Conservation (phyloP, 2,797 vertebrate species). For the Pangasius krempfi region DNA sequence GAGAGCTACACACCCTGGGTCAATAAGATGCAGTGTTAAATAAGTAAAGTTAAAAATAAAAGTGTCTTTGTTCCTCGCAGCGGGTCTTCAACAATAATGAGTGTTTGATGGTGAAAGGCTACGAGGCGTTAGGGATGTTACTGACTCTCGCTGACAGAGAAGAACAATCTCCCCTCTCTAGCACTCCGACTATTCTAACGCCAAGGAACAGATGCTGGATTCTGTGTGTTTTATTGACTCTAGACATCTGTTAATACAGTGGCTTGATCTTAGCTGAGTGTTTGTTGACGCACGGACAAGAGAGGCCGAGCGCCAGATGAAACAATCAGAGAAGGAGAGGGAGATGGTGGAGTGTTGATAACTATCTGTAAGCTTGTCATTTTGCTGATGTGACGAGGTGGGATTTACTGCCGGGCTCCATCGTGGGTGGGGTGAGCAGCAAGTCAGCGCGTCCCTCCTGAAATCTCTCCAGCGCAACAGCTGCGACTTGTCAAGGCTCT, state of each 20-base stretch:
- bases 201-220: slow-evolving; percentile 77
- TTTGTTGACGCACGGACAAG: slow-evolving; percentile 78
- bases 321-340: slow-evolving; percentile 66
- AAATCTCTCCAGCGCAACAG: slow-evolving; percentile 18
- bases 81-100: slow-evolving; percentile 28
- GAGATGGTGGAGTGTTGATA: slow-evolving; percentile 24
- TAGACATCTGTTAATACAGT: slow-evolving; percentile 86
- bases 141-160: slow-evolving; percentile 56
- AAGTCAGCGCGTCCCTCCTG: slow-evolving; percentile 2
- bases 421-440: slow-evolving; percentile 25
- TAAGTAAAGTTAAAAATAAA: slow-evolving; percentile 15
- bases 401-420: slow-evolving; percentile 8
- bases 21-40: slow-evolving; percentile 35
- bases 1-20: background rate
- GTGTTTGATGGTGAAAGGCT: slow-evolving; percentile 43
- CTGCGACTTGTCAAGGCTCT: slow-evolving; percentile 4
- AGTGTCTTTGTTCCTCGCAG: slow-evolving; percentile 33
- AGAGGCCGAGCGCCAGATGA: slow-evolving; percentile 72
- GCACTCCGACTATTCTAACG: slow-evolving; percentile 72
- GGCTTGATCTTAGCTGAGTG: slow-evolving; percentile 74
- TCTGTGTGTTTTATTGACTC: slow-evolving; percentile 84
- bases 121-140: slow-evolving; percentile 37
- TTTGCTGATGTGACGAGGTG: slow-evolving; percentile 2
- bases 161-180: slow-evolving; percentile 29
- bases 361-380: slow-evolving; percentile 19